Percentiles rank a stretch among this genome's conserved stretches.
These are phyloP conservation scores for Pavo muticus DNA, from an alignment of 2,113 vertebrate species.

Conservation along the genomic window DNA sequence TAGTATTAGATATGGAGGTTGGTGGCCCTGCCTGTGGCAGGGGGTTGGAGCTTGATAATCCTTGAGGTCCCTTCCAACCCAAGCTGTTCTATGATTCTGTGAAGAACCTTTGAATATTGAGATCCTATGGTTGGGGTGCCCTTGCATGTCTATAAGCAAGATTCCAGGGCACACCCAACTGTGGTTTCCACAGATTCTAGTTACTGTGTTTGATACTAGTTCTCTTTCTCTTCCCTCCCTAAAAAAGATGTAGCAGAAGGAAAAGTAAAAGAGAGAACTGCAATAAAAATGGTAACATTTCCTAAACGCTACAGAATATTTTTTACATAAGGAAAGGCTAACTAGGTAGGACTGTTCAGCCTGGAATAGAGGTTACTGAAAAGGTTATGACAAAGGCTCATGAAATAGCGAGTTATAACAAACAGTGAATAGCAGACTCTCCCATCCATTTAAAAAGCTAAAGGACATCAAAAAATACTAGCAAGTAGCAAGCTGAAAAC, in stretches of 20 bases:
- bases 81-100: too few species aligned
- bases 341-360: not conserved
- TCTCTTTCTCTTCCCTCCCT: not conserved
- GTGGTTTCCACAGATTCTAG: not conserved
- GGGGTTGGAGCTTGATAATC: too few species aligned
- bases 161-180: not conserved
- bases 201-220: not conserved
- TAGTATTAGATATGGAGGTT: too few species aligned
- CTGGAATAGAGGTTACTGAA: not conserved
- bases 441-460: not conserved
- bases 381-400: not conserved
- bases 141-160: not conserved
- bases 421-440: not conserved
- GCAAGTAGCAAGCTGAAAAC: slow-evolving; percentile 1
- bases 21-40: too few species aligned
- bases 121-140: not conserved
- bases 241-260: not conserved
- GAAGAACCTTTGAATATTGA: not conserved
- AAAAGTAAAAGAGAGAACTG: not conserved
- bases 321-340: not conserved
- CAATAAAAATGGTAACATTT: not conserved
- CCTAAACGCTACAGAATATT: not conserved
- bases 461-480: not conserved
- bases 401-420: not conserved
- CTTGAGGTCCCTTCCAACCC: too few species aligned